phyloP scores from a whole-genome alignment of 1,140 invertebrate species.

The Magallana angulata region DNA sequence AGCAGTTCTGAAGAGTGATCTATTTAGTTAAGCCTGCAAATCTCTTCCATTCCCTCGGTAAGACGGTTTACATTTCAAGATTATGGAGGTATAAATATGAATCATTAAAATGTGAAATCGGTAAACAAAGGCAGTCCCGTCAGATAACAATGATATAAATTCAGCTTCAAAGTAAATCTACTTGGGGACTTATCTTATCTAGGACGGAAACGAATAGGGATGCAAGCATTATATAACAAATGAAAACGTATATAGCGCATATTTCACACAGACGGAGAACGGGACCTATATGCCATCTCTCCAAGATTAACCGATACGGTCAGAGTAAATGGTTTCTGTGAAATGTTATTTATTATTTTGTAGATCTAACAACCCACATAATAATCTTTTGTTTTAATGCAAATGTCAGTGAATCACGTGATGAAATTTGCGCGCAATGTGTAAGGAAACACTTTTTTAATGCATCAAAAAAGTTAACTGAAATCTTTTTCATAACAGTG shows the following conservation, averaged over 20 bases:
- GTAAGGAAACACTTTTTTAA: too few relatives aligned
- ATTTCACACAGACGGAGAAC: neutral
- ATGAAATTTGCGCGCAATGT: too few relatives aligned
- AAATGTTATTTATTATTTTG: conserved; percentile 2
- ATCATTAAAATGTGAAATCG: conserved; percentile 13
- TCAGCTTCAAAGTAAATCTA: conserved; percentile 27
- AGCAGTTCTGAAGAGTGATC: conserved; percentile 29
- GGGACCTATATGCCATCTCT: neutral
- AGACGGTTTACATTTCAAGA: conserved; percentile 28
- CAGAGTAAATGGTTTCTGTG: conserved; percentile 6
- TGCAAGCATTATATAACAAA: conserved; percentile 22
- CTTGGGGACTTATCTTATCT: conserved; percentile 22
- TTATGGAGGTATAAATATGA: conserved; percentile 29
- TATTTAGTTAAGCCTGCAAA: conserved; percentile 30
- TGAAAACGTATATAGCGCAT: conserved; percentile 9
- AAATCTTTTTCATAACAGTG: too few relatives aligned
- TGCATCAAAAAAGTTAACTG: too few relatives aligned
- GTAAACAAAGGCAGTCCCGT: conserved; percentile 16
- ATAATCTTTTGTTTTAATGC: too few relatives aligned
- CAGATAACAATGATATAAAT: conserved; percentile 35
- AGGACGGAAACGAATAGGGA: conserved; percentile 18
- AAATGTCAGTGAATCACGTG: too few relatives aligned
- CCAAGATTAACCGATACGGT: neutral
- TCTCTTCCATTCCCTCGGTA: neutral
- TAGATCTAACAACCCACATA: neutral